Evolutionary conservation across 1,140 invertebrate species (phyloP).

Genomic region (Anoplophora glabripennis): DNA sequence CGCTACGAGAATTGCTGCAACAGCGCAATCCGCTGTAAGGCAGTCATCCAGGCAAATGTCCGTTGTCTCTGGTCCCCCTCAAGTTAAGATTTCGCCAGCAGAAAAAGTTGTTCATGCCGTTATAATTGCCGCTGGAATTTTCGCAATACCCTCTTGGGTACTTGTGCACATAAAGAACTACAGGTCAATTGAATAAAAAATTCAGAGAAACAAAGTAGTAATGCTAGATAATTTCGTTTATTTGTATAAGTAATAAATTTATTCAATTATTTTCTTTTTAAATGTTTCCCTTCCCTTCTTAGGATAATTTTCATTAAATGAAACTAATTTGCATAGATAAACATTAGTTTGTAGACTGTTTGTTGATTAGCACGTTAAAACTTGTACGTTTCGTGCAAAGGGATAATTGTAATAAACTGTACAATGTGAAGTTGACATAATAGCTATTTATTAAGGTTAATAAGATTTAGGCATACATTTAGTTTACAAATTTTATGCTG

Average conservation of each 20-base stretch:
- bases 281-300: not conserved
- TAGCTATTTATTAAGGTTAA: not conserved
- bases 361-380: not conserved
- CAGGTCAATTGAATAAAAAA: conserved; percentile 6
- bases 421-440: not conserved
- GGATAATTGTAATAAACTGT: not conserved
- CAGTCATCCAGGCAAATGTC: conserved; percentile 28
- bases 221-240: not conserved
- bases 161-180: conserved; percentile 37
- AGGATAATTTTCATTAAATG: not conserved
- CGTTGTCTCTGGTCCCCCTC: conserved; percentile 32
- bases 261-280: not conserved
- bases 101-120: conserved; percentile 36
- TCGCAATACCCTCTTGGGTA: conserved; percentile 32
- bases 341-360: not conserved
- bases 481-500: not conserved
- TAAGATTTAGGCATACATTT: not conserved
- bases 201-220: not conserved
- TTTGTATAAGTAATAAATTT: not conserved
- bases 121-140: conserved; percentile 21
- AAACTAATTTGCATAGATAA: not conserved
- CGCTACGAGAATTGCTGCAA: conserved; percentile 18
- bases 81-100: conserved; percentile 28
- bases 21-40: conserved; percentile 6
- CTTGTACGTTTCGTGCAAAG: not conserved